Percentiles rank a stretch among this genome's conserved stretches.
These are phyloP conservation scores for Zonotrichia leucophrys DNA, from an alignment of 2,113 vertebrate species.

Conservation along the genomic window DNA sequence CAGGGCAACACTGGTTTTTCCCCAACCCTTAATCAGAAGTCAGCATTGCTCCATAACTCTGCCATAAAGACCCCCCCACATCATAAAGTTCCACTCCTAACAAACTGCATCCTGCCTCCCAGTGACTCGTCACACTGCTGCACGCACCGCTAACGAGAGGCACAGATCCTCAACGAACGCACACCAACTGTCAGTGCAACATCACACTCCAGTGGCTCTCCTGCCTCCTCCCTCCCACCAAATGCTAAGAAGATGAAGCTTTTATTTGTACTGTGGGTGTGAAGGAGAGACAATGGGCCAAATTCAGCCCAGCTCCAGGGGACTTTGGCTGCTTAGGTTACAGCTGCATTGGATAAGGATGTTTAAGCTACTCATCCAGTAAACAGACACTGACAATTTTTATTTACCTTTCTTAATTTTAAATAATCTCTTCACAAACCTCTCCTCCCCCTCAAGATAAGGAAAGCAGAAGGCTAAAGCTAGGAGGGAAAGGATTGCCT, in stretches of 20 bases:
- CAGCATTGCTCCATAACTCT: neutral
- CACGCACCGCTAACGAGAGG: neutral
- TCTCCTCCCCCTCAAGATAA: neutral
- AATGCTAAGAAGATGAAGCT: neutral
- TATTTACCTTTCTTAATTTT: neutral
- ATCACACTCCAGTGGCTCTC: neutral
- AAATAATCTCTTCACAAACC: neutral
- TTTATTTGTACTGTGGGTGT: slow-evolving; percentile 19
- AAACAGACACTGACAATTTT: neutral
- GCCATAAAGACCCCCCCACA: neutral
- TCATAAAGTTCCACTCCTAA: neutral
- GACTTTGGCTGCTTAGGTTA: slow-evolving; percentile 9
- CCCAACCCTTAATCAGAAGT: neutral
- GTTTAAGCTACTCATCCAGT: neutral
- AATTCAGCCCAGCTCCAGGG: neutral
- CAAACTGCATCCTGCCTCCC: neutral
- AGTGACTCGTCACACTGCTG: neutral
- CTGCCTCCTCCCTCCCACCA: slow-evolving; percentile 25
- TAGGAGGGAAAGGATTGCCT: neutral
- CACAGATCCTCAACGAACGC: neutral
- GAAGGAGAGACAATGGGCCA: neutral
- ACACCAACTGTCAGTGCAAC: slow-evolving; percentile 20
- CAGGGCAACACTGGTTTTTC: neutral
- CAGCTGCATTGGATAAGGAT: neutral
- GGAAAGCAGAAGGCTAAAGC: neutral